Conservation (phyloP, 2,888 invertebrate genomes). For the Caenorhabditis plicata region DNA sequence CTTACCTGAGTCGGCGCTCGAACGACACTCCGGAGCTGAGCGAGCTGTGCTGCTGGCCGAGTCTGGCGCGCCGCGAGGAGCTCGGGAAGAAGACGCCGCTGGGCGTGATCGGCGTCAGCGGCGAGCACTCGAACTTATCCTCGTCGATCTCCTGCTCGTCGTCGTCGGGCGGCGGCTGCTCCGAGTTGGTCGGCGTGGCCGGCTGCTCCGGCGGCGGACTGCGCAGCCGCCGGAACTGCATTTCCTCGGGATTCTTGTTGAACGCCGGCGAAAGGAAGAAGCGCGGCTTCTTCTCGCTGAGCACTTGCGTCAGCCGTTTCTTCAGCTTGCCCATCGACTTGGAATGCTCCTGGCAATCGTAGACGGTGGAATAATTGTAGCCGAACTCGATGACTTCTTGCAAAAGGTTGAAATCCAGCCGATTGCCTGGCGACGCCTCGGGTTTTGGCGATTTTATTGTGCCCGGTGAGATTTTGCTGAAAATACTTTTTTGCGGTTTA, state of each 20-base stretch:
- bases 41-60: neutral
- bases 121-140: slow-evolving; percentile 7
- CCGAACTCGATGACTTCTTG: slow-evolving; percentile 16
- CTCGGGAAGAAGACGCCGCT: slow-evolving; percentile 17
- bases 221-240: slow-evolving; percentile 3
- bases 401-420: neutral
- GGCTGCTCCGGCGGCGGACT: too few species aligned
- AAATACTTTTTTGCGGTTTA: neutral
- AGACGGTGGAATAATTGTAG: slow-evolving; percentile 44
- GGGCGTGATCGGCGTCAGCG: slow-evolving; percentile 19
- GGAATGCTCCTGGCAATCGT: slow-evolving; percentile 43
- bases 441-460: slow-evolving; percentile 12
- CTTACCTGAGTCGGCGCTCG: too few species aligned
- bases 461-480: slow-evolving; percentile 20
- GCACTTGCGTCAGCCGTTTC: too few species aligned
- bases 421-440: neutral
- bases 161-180: neutral
- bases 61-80: slow-evolving; percentile 4
- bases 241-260: too few species aligned
- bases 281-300: too few species aligned
- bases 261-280: slow-evolving; percentile 40
- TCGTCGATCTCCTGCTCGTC: neutral
- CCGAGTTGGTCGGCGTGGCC: too few species aligned
- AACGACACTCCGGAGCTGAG: slow-evolving; percentile 2
- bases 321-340: slow-evolving; percentile 36